Evolutionary conservation across 2,113 vertebrate species (phyloP), one percentile per base, ranked within the genome.

Genomic region (Pipra filicauda): DNA sequence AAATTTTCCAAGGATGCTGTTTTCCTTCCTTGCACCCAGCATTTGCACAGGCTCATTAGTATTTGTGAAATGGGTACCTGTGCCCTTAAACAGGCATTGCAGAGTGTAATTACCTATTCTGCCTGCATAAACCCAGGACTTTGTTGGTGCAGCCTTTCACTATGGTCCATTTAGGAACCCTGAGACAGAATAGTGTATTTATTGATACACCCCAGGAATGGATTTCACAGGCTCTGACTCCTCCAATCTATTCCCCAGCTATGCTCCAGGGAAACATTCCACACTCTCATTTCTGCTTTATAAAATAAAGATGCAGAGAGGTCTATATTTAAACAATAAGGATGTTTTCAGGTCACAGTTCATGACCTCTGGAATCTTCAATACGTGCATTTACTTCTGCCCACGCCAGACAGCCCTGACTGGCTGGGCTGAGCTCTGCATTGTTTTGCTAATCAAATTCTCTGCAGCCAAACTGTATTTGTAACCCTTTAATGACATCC

Each of bases 71-170:
- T 62, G 73, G 39, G 43, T 59, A 59, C 37, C 77, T 74, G 65
- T 64, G 93, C 61, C 91, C 88, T 88, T 52, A 89, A 61, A 70
- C 26, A 91, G 77, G n/a, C 78, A 71, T 5, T 81, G 57, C 65
- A 54, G 73, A n/a, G 35, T 8, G 28, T 11, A 54, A 82, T 74
- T 81, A 52, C 46, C 65, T 57, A 18, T 49, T 59, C 73, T 84
- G 65, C 51, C 69, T 52, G 80, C 76, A 76, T 14, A 54, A 41
- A 52, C 4, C 4, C 5, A 52, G 26, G 20, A 5, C 27, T n/a
- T 43, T 81, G 35, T 11, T 67, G 66, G 43, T 58, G 70, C 73
- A 78, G 52, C 3, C 66, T 54, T 73, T 57, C 59, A 44, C 27
- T 8, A 3, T 12, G 35, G 64, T 26, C 44, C 43, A 41, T 66